phyloP scores from a whole-genome alignment of 37 sponge, comb jelly and placozoan genomes.

The Spongilla lacustris region DNA sequence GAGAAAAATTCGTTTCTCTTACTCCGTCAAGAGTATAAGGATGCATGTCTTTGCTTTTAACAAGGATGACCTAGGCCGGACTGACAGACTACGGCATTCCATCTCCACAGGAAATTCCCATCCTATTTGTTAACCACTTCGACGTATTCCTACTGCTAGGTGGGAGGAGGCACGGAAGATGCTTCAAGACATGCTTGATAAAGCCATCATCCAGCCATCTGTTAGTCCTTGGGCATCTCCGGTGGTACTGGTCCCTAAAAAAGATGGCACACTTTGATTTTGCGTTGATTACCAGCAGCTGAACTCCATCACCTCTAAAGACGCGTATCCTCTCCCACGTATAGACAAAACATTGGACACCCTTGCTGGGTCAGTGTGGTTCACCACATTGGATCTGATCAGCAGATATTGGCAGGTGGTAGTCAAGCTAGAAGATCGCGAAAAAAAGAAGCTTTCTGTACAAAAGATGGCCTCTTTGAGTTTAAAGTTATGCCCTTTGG shows the following conservation, averaged over 20 bases:
- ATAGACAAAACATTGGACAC: slow-evolving; percentile 16
- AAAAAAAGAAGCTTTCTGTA: slow-evolving; percentile 21
- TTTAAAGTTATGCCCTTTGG: slow-evolving; percentile 32
- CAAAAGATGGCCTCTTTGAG: slow-evolving; percentile 19
- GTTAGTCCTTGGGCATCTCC: slow-evolving; percentile 27
- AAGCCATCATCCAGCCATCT: slow-evolving; percentile 24
- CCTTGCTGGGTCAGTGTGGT: slow-evolving; percentile 22
- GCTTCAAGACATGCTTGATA: slow-evolving; percentile 10
- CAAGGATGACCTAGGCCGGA: slow-evolving; percentile 5
- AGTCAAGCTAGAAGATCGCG: slow-evolving; percentile 4
- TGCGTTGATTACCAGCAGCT: slow-evolving; percentile 30
- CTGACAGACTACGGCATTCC: not conserved
- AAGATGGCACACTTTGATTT: slow-evolving; percentile 14
- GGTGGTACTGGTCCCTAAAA: not conserved
- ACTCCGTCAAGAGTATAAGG: not conserved
- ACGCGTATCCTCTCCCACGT: slow-evolving; percentile 33
- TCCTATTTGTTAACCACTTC: slow-evolving; percentile 3
- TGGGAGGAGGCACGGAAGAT: slow-evolving; percentile 10
- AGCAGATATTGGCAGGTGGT: slow-evolving; percentile 17
- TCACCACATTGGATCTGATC: slow-evolving; percentile 29
- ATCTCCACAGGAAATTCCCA: slow-evolving; percentile 14
- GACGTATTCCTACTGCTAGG: slow-evolving; percentile 6
- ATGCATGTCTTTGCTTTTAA: not conserved
- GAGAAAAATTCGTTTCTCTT: slow-evolving; percentile 10
- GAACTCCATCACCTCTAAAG: slow-evolving; percentile 17